Evolutionary conservation across 2,797 vertebrate genomes (phyloP).

Genomic region (Sebastes minor): DNA sequence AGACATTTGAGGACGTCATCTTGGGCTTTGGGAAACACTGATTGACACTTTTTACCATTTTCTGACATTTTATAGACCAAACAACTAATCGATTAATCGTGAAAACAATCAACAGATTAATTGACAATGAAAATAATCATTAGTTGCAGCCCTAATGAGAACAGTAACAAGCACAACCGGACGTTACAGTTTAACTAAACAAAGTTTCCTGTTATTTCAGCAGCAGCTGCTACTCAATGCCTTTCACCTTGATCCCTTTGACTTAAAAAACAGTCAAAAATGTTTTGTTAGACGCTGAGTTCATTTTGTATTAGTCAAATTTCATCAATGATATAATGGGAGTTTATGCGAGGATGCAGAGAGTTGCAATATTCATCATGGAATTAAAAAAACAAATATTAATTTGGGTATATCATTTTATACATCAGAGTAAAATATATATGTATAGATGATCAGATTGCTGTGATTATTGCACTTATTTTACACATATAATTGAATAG

Average conservation of each 20-base stretch:
- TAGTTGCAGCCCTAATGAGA: too few species aligned
- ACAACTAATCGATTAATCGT: too few species aligned
- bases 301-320: neutral
- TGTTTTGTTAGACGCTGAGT: neutral
- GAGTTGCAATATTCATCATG: neutral
- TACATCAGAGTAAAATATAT: neutral
- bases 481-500: neutral
- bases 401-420: neutral
- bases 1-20: too few species aligned
- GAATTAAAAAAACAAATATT: neutral
- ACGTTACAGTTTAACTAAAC: too few species aligned
- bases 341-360: neutral
- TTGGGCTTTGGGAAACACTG: too few species aligned
- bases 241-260: neutral
- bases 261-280: neutral
- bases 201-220: neutral
- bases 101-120: too few species aligned
- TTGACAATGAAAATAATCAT: too few species aligned
- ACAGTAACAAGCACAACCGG: too few species aligned
- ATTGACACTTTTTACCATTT: too few species aligned
- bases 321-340: neutral
- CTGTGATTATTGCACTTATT: neutral
- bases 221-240: neutral
- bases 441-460: neutral
- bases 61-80: too few species aligned